These are phyloP conservation scores for Rhinichthys klamathensis DNA, from an alignment of 2,113 vertebrate species.

Conservation along the genomic window DNA sequence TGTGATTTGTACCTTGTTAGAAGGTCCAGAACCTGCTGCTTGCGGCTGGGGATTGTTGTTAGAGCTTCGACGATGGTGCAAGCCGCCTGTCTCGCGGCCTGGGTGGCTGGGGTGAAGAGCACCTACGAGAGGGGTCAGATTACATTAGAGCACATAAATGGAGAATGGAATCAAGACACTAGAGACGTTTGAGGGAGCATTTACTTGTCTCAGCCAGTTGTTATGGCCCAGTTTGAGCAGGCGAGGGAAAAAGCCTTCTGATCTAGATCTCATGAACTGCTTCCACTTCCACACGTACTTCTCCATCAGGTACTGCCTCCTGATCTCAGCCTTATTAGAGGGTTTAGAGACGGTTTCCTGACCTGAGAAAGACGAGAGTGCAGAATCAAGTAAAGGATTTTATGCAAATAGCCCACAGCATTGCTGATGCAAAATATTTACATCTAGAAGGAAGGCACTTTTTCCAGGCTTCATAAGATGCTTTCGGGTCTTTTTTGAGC, in stretches of 20 bases:
- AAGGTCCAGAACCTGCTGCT: slow-evolving; percentile 95
- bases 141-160: background rate
- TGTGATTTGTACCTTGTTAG: slow-evolving; percentile 86
- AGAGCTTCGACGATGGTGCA: slow-evolving; percentile 97
- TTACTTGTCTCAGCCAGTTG: slow-evolving; percentile 96
- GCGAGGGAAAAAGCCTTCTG: slow-evolving; percentile 85
- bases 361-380: slow-evolving; percentile 58
- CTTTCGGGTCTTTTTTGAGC: slow-evolving; percentile 98
- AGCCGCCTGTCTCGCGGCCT: slow-evolving; percentile 94
- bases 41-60: slow-evolving; percentile 93
- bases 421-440: slow-evolving; percentile 59
- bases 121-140: slow-evolving; percentile 74
- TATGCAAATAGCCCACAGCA: background rate
- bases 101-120: slow-evolving; percentile 97
- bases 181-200: background rate
- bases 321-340: slow-evolving; percentile 86
- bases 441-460: slow-evolving; percentile 97
- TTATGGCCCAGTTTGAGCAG: slow-evolving; percentile 95
- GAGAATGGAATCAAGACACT: background rate
- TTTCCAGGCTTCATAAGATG: slow-evolving; percentile 96
- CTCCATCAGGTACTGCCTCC: slow-evolving; percentile 89
- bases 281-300: slow-evolving; percentile 99
- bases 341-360: slow-evolving; percentile 86
- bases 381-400: background rate
- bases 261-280: slow-evolving; percentile 88